Evolutionary conservation across 2,888 invertebrate genomes (phyloP).

Genomic region (Iphiclides podalirius): DNA sequence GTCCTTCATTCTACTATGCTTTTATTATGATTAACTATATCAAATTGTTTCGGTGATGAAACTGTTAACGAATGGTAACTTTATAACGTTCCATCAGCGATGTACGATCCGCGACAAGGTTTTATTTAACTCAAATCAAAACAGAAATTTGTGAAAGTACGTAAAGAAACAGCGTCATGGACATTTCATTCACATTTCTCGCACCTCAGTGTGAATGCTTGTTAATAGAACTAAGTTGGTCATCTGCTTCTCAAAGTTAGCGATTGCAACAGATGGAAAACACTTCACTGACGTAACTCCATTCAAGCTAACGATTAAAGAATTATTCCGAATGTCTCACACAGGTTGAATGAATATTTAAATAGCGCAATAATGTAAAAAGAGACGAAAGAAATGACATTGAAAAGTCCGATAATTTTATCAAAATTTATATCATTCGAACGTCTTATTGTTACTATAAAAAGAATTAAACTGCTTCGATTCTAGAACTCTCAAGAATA

Average conservation of each 20-base stretch:
- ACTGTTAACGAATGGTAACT: too few species aligned
- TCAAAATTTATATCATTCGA: too few species aligned
- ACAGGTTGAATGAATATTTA: background rate
- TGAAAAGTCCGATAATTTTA: too few species aligned
- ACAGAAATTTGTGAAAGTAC: conserved; percentile 23
- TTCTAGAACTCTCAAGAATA: too few species aligned
- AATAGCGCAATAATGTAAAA: background rate
- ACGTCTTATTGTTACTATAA: too few species aligned
- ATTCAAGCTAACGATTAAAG: conserved; percentile 4
- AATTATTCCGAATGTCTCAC: background rate
- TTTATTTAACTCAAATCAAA: conserved; percentile 18
- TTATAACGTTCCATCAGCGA: background rate
- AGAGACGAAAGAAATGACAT: too few species aligned
- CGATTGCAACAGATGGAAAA: conserved; percentile 18
- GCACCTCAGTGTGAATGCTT: conserved; percentile 20
- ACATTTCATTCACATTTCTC: conserved; percentile 23
- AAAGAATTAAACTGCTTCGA: too few species aligned
- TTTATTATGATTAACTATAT: too few species aligned
- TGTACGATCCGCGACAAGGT: conserved; percentile 3
- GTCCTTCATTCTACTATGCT: too few species aligned
- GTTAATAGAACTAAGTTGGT: conserved; percentile 23
- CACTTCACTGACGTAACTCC: conserved; percentile 6
- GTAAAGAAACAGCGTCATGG: conserved; percentile 18
- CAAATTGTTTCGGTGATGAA: too few species aligned
- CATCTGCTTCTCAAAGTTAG: conserved; percentile 11